Evolutionary conservation across 2,797 vertebrate genomes (phyloP), one percentile per base, ranked within the genome.

Genomic region (Sebastolobus alascanus): DNA sequence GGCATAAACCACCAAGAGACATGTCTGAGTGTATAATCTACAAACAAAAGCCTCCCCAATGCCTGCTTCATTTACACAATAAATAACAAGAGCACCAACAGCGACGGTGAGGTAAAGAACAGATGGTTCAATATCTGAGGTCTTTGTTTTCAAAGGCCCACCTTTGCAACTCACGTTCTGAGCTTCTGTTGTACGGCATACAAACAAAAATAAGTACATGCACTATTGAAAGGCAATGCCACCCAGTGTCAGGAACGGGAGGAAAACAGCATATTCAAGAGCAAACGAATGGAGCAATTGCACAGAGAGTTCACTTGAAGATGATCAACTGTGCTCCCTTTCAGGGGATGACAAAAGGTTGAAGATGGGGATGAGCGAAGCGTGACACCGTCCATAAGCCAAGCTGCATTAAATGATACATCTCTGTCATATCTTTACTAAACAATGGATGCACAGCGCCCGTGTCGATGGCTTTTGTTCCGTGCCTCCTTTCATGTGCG

Each of bases 71-170:
- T 73, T 84, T 69, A 64, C 29, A 69, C 78, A 55, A 82, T 68
- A 68, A 86, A 83, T 27, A 88, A 79, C 20, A 61, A 52, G 68
- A 77, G 37, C 46, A 14, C 35, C 59, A 25, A 10, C 75, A 31
- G 67, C n/a, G 5, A 52, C 3, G 40, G 18, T 1, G 31, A 65
- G 66, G 61, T 65, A 29, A 59, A 73, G 18, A 80, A 79, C 66
- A 73, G 64, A 38, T 0, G 33, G 68, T 77, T 87, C 50, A 27
- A 46, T 50, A 76, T 76, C 70, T 77, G 38, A 40, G 22, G 69
- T 70, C 13, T 79, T 11, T 10, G 9, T 73, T 82, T 74, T 81
- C 40, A 81, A 83, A 80, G 63, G 70, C 81, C 31, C 68, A 68
- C 37, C 80, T 76, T 63, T 50, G 43, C 38, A 11, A 14, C 40